A percentile compares a stretch with the other conserved stretches of the same genome.
Evolutionary conservation across 1,140 invertebrate species (phyloP).

Genomic region (Diploscapter pachys): DNA sequence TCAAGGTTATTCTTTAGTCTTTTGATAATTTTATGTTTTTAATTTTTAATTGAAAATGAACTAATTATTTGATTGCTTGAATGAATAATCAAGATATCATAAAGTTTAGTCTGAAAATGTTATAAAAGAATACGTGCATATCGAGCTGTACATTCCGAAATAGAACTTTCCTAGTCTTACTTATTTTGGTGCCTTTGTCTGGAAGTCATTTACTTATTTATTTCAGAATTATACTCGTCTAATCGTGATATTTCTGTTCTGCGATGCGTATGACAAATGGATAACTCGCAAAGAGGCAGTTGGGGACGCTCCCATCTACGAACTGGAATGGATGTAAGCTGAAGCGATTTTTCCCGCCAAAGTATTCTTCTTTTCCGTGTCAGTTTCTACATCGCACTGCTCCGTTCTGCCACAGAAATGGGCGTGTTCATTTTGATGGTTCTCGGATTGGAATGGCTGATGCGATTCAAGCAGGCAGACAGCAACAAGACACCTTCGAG

Average conservation of each 20-base stretch:
- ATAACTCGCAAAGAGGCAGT: slow-evolving; percentile 32
- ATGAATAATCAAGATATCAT: slow-evolving; percentile 8
- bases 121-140: too few species aligned
- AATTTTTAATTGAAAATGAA: background rate
- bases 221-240: slow-evolving; percentile 45
- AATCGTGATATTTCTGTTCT: slow-evolving; percentile 49
- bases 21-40: background rate
- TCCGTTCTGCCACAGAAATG: slow-evolving; percentile 43
- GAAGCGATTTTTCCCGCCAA: background rate
- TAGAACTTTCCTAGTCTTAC: too few species aligned
- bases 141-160: too few species aligned
- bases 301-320: slow-evolving; percentile 34
- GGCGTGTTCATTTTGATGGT: slow-evolving; percentile 24
- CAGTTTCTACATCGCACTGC: slow-evolving; percentile 51
- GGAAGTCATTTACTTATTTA: background rate
- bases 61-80: slow-evolving; percentile 2
- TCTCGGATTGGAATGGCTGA: slow-evolving; percentile 1
- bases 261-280: slow-evolving; percentile 55
- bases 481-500: background rate
- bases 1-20: slow-evolving; percentile 49
- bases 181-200: too few species aligned
- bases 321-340: slow-evolving; percentile 49
- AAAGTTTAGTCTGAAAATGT: too few species aligned
- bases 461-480: slow-evolving; percentile 16
- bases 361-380: background rate